Base-by-base conservation (phyloP, 2,888 invertebrate genomes). In the Dryadula phaetusa region DNA sequence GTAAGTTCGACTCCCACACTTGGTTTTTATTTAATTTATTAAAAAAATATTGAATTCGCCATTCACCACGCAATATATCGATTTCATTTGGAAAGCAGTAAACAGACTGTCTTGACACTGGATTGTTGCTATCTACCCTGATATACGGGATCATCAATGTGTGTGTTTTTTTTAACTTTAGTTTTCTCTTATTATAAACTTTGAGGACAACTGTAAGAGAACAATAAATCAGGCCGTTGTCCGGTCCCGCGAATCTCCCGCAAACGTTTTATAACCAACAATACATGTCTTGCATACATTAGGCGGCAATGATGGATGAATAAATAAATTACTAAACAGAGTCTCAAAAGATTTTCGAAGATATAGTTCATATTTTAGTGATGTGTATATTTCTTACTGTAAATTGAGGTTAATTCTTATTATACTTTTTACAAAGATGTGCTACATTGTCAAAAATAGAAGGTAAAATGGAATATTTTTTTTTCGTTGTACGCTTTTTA, bases 201-300 rank as follows among this genome's bases (percentile, higher is more conserved):
- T 60, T 60, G 44, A 60, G 42, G 0, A 18, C 7, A 16, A 60
- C 60, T 60, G 60, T 10, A n/a, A 2, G 28, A 37, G 56, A 54
- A 62, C 62, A 66, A 66, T 66, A 66, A 66, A 62, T 66, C 66
- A 66, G 66, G 42, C 62, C 56, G 62, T 42, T 66, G 66, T 66
- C 66, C 62, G 54, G 54, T 53, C 32, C 56, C 54, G 28, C 40
- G 54, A 53, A 62, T 62, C 66, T 56, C 66, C 62, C 54, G 28
- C 53, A 54, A 62, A 52, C 66, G 44, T 70, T 70, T 66, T 66
- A 70, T 62, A 63, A 62, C 49, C 62, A 65, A 70, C 69, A 70
- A 70, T 66, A 70, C 66, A 64, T 62, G 69, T 64, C 66, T 63
- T 66, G 69, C 66, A 70, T 70, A 67, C 34, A 60, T 53, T 69